Evolutionary conservation across 2,888 invertebrate species (phyloP).

Genomic region (Pristionchus entomophagus): DNA sequence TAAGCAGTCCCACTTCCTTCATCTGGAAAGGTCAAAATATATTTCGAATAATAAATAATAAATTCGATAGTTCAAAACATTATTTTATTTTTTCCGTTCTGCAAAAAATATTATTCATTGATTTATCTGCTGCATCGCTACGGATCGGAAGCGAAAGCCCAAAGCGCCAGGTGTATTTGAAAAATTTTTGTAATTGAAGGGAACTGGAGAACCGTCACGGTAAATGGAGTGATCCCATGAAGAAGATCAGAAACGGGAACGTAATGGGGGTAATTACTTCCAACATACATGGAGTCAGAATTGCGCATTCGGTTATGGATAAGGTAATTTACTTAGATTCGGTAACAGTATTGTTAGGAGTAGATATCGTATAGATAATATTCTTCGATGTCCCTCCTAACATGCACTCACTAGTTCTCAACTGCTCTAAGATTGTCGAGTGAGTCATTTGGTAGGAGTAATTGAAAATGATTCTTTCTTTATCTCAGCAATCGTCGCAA

Average conservation of each 20-base stretch:
- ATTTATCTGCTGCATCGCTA: too few species aligned
- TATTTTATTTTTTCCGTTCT: background rate
- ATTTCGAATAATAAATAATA: background rate
- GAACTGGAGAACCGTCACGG: background rate
- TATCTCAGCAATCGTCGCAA: background rate
- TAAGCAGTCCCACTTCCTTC: background rate
- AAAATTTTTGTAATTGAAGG: background rate
- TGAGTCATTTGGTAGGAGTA: background rate
- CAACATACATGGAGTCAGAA: background rate
- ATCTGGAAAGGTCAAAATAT: background rate
- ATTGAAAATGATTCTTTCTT: background rate
- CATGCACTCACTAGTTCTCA: constrained; percentile 5
- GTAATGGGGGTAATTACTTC: background rate
- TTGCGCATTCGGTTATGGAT: background rate
- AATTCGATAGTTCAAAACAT: background rate
- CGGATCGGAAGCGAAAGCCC: too few species aligned
- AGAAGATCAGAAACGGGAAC: background rate
- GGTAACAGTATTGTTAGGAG: background rate
- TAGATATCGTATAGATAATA: background rate
- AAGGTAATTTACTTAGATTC: background rate
- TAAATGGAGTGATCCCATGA: background rate
- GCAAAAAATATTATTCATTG: background rate
- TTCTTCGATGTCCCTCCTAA: constrained; percentile 21
- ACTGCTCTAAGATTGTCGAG: constrained; percentile 19
- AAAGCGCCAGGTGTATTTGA: too few species aligned